These are phyloP conservation scores for Hippoglossus hippoglossus DNA, from an alignment of 2,797 vertebrate genomes.

Conservation along the genomic window DNA sequence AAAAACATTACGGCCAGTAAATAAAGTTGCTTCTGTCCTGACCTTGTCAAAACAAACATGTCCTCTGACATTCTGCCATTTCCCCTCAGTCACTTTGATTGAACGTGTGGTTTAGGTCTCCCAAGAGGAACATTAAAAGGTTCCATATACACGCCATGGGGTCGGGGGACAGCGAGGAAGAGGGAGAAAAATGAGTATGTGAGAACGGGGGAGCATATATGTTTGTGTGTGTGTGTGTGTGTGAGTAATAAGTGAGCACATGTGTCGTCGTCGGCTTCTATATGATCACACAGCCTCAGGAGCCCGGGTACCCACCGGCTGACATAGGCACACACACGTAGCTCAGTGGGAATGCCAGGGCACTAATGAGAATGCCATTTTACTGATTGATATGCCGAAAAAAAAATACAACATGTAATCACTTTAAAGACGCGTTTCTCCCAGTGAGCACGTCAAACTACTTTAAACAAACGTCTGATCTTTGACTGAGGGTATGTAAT, in stretches of 20 bases:
- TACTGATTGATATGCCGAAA: constrained; percentile 66
- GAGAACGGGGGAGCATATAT: constrained; percentile 15
- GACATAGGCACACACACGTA: constrained; percentile 70
- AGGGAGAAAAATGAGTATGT: constrained; percentile 20
- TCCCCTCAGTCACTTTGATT: constrained; percentile 71
- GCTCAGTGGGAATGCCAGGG: constrained; percentile 63
- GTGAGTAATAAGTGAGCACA: constrained; percentile 63
- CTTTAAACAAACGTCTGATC: constrained; percentile 73
- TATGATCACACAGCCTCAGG: constrained; percentile 73
- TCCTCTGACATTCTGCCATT: constrained; percentile 61
- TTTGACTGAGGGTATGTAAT: constrained; percentile 66
- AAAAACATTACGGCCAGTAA: constrained; percentile 48
- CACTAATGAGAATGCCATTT: constrained; percentile 68
- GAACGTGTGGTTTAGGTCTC: constrained; percentile 74
- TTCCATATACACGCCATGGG: constrained; percentile 37
- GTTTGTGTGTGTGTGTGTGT: constrained; percentile 28
- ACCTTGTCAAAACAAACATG: constrained; percentile 78
- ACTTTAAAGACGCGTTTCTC: constrained; percentile 71
- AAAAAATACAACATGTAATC: constrained; percentile 70
- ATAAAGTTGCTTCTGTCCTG: constrained; percentile 68
- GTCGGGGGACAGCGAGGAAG: neutral
- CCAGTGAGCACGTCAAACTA: constrained; percentile 61
- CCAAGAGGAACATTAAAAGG: constrained; percentile 68
- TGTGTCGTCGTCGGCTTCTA: constrained; percentile 57
- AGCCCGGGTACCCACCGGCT: constrained; percentile 64